Base-by-base conservation (phyloP, 2,113 vertebrate species). In the Tenebrosternarchus preto region DNA sequence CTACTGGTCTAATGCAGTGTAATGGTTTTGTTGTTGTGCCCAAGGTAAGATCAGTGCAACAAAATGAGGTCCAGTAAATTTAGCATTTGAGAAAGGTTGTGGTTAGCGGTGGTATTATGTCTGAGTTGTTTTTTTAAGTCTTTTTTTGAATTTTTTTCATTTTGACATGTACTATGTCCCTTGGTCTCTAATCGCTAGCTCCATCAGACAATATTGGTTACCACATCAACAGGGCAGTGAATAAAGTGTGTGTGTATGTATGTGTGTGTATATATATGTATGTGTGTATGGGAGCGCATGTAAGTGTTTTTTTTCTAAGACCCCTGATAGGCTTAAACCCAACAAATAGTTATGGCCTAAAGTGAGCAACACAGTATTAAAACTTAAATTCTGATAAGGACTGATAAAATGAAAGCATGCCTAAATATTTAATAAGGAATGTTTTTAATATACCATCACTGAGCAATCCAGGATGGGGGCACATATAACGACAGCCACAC, bases 181-280 rank as follows among this genome's bases (percentile, higher is more conserved):
- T 83, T 78, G 43, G 63, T 80, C 82, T 72, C 56, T 64, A 29
- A 59, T 73, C 31, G 19, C 63, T 83, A 39, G 67, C 24, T 76
- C 50, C 25, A 63, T 53, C 25, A 56, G 55, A 67, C 3, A 68
- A 11, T n/a, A 22, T 63, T 17, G n/a, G 36, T 66, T 33, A 19
- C 3, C 75, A 61, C 43, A 70, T 50, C n/a, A 57, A 9, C 39
- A 19, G 46, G 78, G 78, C 70, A 80, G 70, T 80, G 59, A 36
- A 16, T 33, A 17, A 60, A 50, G 43, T 50, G 43, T 50, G 43
- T 3, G 12, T 15, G 7, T 50, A 12, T 15, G 43, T 15, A 2
- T 73, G 27, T 16, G 19, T n/a, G 53, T 56, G 12, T 4, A 7
- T 31, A 20, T 77, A 33, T 55, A 5, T 73, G 27, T 17, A 20